Base-by-base conservation (phyloP, 2,797 vertebrate genomes). In the Aeoliscus strigatus region DNA sequence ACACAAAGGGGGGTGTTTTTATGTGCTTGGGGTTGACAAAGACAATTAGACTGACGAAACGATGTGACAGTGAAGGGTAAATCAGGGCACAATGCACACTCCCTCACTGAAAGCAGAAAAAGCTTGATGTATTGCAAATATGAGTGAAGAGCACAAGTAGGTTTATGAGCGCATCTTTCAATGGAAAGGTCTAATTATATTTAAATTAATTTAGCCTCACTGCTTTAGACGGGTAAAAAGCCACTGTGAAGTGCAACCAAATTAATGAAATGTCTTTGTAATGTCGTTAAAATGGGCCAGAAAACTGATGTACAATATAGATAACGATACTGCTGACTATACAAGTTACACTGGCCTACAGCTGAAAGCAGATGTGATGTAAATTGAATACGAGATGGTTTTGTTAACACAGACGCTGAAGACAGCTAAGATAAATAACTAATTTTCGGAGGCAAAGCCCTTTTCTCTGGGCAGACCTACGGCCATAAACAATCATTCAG, bases 401-500 rank as follows among this genome's bases (percentile, higher is more conserved):
- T 4, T 21, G 9, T 49, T 44, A 45, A 31, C 8, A 3, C 17
- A 32, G 39, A 51, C 25, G 24, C 8, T 28, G 9, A 47, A 48
- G 50, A 39, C 15, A 35, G 38, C 27, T 53, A 43, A 49, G 45
- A 31, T 66, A 65, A 63, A 65, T 47, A 72, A 55, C 51, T 43
- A 29, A 75, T 73, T 66, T 59, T 15, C 40, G 47, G 50, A 42
- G n/a, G 48, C 21, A 58, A 34, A 53, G 38, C 64, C 58, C 55
- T 67, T 74, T 72, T 70, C 59, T 64, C 16, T 44, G 53, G 25
- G 50, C 50, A 59, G 37, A 69, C 67, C 18, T 57, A 37, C 52
- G 60, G 42, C 48, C 30, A 46, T 60, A 66, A 65, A 65, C 57
- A 62, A 66, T 75, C 58, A 59, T 52, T 72, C 66, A 66, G 40